These are phyloP conservation scores for Antennarius striatus DNA, from an alignment of 2,113 vertebrate genomes.

Conservation along the genomic window DNA sequence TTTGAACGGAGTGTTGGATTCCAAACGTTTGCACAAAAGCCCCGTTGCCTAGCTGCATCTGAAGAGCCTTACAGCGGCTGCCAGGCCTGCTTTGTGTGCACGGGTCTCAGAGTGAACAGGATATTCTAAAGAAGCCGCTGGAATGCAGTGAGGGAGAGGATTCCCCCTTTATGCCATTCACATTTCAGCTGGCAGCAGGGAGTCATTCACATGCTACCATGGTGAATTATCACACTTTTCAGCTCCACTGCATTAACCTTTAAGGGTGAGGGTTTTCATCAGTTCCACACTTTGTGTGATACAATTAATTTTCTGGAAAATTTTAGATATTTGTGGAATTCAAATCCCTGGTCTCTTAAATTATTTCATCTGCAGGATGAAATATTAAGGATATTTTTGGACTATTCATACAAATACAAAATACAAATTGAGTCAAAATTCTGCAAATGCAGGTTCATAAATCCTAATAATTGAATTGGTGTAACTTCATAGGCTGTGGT, in stretches of 20 bases:
- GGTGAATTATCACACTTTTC: slow-evolving; percentile 36
- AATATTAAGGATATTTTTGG: too few relatives aligned
- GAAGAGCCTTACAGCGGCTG: slow-evolving; percentile 47
- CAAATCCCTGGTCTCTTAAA: too few relatives aligned
- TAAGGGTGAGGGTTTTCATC: slow-evolving; percentile 18
- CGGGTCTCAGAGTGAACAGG: slow-evolving; percentile 48
- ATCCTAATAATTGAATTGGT: too few relatives aligned
- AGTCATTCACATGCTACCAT: slow-evolving; percentile 54
- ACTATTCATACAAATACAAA: too few relatives aligned
- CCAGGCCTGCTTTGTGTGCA: slow-evolving; percentile 63
- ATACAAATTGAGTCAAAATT: too few relatives aligned
- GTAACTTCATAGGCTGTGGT: too few relatives aligned
- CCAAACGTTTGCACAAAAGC: slow-evolving; percentile 72
- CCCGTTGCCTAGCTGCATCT: slow-evolving; percentile 76
- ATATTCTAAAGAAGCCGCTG: slow-evolving; percentile 55
- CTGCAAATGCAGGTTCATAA: too few relatives aligned
- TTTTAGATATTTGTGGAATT: too few relatives aligned
- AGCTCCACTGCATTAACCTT: slow-evolving; percentile 26
- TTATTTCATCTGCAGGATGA: too few relatives aligned
- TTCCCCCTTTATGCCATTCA: slow-evolving; percentile 48
- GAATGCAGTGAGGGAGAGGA: slow-evolving; percentile 51
- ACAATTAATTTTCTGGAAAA: too few relatives aligned
- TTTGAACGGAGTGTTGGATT: slow-evolving; percentile 62
- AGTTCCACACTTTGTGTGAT: slow-evolving; percentile 1
- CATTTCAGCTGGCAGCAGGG: slow-evolving; percentile 47